Percentiles rank a stretch among this genome's conserved stretches.
Evolutionary conservation across 2,888 invertebrate species (phyloP).

Genomic region (Neria commutata): DNA sequence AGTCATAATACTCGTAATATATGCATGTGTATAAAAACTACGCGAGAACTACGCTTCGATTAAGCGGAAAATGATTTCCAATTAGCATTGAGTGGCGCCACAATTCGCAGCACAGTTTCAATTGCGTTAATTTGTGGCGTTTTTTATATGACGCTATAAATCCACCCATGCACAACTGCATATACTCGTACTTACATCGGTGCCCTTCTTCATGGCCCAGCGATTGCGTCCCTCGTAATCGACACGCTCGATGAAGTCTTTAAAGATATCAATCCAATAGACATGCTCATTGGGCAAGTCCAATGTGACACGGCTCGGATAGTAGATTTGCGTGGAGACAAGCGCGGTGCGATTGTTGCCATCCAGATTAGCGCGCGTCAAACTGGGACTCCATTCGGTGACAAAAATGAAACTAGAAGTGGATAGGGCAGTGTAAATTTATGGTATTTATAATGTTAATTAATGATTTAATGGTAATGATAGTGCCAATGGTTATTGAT

Average conservation of each 20-base stretch:
- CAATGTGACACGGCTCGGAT: slow-evolving; percentile 75
- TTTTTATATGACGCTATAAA: not conserved
- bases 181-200: slow-evolving; percentile 49
- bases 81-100: not conserved
- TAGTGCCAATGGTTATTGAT: not conserved
- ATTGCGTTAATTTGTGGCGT: too few species aligned
- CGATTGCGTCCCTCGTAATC: slow-evolving; percentile 77
- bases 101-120: not conserved
- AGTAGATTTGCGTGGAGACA: slow-evolving; percentile 74
- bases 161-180: not conserved
- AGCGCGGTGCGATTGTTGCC: slow-evolving; percentile 69
- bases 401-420: slow-evolving; percentile 64
- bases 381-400: slow-evolving; percentile 72
- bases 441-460: too few species aligned
- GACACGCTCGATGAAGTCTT: slow-evolving; percentile 78
- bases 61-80: not conserved
- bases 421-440: not conserved
- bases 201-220: slow-evolving; percentile 57
- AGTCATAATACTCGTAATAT: too few species aligned
- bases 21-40: not conserved
- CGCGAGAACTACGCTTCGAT: not conserved
- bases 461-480: not conserved
- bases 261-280: slow-evolving; percentile 82
- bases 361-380: slow-evolving; percentile 71
- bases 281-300: slow-evolving; percentile 74